A percentile compares a stretch with the other conserved stretches of the same genome.
Evolutionary conservation across 2,797 vertebrate genomes (phyloP).

Genomic region (Phalanger gymnotis): DNA sequence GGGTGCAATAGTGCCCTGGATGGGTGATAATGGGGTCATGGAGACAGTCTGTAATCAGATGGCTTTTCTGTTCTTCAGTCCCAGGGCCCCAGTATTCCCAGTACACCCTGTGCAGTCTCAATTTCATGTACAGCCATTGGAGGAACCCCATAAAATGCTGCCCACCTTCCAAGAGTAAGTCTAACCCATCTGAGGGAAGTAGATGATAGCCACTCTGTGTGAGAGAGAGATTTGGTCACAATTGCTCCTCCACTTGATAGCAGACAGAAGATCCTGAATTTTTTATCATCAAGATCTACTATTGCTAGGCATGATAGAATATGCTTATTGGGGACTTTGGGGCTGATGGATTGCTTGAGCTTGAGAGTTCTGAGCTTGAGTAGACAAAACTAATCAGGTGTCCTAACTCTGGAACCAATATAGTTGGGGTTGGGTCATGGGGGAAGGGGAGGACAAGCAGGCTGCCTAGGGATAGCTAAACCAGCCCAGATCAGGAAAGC

Average conservation of each 20-base stretch:
- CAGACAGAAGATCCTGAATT: neutral
- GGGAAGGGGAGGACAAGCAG: neutral
- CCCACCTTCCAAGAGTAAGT: conserved; percentile 75
- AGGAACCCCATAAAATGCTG: conserved; percentile 48
- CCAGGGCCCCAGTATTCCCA: conserved; percentile 66
- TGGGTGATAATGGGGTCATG: neutral
- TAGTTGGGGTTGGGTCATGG: neutral
- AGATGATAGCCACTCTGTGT: neutral
- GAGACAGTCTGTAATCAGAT: conserved; percentile 23
- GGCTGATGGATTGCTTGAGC: neutral
- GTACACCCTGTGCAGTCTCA: conserved; percentile 57
- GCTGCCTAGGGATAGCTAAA: neutral
- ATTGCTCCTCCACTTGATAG: neutral
- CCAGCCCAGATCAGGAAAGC: neutral
- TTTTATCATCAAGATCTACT: neutral
- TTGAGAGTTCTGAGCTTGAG: neutral
- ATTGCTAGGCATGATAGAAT: neutral
- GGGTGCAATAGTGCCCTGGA: neutral
- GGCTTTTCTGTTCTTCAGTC: conserved; percentile 45
- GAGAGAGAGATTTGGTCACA: neutral
- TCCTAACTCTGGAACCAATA: neutral
- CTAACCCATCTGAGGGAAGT: neutral
- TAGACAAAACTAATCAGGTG: neutral
- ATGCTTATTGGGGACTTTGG: neutral
- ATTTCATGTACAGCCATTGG: conserved; percentile 55